Conservation (phyloP, 2,113 vertebrate genomes). For the western clawed frog (Xenopus tropicalis) region DNA sequence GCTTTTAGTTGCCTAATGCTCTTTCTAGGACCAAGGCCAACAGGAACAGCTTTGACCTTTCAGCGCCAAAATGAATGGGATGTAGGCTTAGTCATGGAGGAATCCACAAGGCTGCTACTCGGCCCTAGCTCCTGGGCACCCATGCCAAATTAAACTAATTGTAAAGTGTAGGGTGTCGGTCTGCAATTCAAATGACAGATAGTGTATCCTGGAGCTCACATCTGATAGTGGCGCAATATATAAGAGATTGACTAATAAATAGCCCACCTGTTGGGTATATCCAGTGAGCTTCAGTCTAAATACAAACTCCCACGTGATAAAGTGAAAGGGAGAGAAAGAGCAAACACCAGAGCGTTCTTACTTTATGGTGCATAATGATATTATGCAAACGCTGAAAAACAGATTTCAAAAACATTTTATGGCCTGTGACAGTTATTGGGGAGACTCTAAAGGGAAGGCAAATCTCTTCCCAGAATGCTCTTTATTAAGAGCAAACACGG, state of each 20-base stretch:
- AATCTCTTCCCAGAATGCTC: no score
- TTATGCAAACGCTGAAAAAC: no score
- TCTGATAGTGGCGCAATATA: background rate
- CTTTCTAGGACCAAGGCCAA: background rate
- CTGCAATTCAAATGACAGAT: background rate
- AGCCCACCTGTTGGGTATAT: background rate
- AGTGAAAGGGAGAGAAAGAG: background rate
- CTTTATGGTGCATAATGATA: no score
- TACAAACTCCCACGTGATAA: background rate
- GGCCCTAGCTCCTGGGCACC: background rate
- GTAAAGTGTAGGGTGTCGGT: slow-evolving; percentile 2
- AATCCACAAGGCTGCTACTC: background rate
- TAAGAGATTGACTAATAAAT: background rate
- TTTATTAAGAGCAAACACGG: no score
- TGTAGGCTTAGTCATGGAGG: background rate
- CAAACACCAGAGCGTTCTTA: background rate
- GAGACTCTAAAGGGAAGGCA: no score
- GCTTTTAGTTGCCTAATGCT: background rate
- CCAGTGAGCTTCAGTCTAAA: background rate
- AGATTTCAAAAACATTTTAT: no score
- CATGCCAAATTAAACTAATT: slow-evolving; percentile 6
- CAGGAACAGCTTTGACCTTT: slow-evolving; percentile 1
- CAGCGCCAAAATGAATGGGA: slow-evolving; percentile 7
- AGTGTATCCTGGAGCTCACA: background rate
- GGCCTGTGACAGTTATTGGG: no score